A percentile compares a stretch with the other conserved stretches of the same genome.
Conservation (phyloP, 2,888 invertebrate genomes). For the Lottia gigantea region DNA sequence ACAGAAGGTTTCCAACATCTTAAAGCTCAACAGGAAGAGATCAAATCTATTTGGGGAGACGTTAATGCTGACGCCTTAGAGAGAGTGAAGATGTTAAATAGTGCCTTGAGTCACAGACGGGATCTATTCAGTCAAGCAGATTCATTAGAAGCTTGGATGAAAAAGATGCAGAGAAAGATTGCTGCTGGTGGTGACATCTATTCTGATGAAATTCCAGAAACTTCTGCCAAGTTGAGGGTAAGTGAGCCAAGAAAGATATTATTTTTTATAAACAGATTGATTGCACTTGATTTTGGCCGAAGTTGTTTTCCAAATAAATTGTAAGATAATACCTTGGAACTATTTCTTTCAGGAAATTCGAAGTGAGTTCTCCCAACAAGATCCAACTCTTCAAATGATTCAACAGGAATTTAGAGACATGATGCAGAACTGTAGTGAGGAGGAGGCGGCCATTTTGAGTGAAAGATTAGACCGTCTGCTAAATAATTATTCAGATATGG, state of each 20-base stretch:
- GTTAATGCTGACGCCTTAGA: constrained; percentile 76
- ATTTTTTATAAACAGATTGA: too few species aligned
- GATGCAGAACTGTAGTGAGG: constrained; percentile 77
- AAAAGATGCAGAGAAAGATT: constrained; percentile 69
- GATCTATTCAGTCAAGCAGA: constrained; percentile 82
- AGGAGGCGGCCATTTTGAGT: constrained; percentile 80
- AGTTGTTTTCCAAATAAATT: too few species aligned
- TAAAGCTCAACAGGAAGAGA: constrained; percentile 82
- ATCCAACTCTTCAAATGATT: constrained; percentile 81
- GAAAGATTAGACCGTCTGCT: constrained; percentile 82
- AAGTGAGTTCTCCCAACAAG: constrained; percentile 87
- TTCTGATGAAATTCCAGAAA: constrained; percentile 81
- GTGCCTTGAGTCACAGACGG: constrained; percentile 53
- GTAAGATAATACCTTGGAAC: too few species aligned
- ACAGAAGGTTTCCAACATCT: constrained; percentile 52
- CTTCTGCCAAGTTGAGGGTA: constrained; percentile 81
- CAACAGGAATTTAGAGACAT: constrained; percentile 86
- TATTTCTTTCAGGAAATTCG: constrained; percentile 76
- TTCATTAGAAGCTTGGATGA: constrained; percentile 81
- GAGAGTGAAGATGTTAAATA: constrained; percentile 71
- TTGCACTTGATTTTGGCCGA: background rate
- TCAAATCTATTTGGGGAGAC: constrained; percentile 84
- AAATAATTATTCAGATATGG: constrained; percentile 77
- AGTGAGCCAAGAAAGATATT: background rate
- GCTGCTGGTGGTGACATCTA: constrained; percentile 84